phyloP scores from a whole-genome alignment of 1,140 invertebrate species.

The Megathymus violae region DNA sequence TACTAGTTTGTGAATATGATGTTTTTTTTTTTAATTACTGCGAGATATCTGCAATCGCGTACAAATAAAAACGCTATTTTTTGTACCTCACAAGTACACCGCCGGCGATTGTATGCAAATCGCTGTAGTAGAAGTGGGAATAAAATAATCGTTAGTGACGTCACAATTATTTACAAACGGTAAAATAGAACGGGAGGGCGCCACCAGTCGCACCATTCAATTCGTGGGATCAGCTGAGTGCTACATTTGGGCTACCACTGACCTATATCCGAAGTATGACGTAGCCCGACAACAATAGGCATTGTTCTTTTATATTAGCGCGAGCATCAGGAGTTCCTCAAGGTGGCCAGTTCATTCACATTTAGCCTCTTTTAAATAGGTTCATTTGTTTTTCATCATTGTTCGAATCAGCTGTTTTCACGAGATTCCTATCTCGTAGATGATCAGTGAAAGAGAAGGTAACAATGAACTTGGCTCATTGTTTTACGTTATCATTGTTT shows the following conservation, averaged over 20 bases:
- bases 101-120: conserved; percentile 31
- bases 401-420: conserved; percentile 72
- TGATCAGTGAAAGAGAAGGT: conserved; percentile 61
- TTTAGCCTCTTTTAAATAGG: conserved; percentile 74
- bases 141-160: conserved; percentile 24
- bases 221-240: conserved; percentile 73
- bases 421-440: conserved; percentile 60
- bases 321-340: conserved; percentile 70
- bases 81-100: conserved; percentile 12
- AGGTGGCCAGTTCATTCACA: conserved; percentile 73
- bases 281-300: conserved; percentile 74
- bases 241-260: conserved; percentile 67
- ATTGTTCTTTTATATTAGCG: conserved; percentile 80
- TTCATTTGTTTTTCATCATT: conserved; percentile 74
- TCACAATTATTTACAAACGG: conserved; percentile 37
- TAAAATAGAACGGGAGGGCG: conserved; percentile 53
- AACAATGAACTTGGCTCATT: conserved; percentile 64
- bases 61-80: too few relatives aligned
- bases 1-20: too few relatives aligned
- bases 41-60: conserved; percentile 16
- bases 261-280: conserved; percentile 76
- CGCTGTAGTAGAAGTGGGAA: conserved; percentile 20
- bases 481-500: conserved; percentile 54
- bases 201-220: conserved; percentile 46
- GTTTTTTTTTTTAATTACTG: conserved; percentile 20